Evolutionary conservation across 1,140 invertebrate species (phyloP), one percentile per base, ranked within the genome.

Genomic region (Aphaenogaster ashmeadi): DNA sequence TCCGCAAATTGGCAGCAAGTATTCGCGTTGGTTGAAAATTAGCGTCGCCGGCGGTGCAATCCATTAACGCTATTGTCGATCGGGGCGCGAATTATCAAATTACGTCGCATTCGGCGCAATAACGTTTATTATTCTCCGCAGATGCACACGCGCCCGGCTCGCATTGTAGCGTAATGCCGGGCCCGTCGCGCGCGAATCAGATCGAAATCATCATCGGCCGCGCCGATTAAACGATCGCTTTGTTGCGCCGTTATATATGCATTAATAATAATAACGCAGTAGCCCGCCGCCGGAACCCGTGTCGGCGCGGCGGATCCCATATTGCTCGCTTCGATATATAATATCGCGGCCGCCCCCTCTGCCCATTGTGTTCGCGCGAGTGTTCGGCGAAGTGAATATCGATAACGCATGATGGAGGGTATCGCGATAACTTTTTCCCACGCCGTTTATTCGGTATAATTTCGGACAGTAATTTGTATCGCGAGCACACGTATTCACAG

Each of bases 41-140:
- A 87, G 56, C 71, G 69, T 87, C 62, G 52, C 67, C 54, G 52
- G 27, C 50, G 27, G 64, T 79, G 69, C 74, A 90, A 90, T 85
- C 86, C 88, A 88, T 90, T 90, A 90, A 87, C 36, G 60, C 58
- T 85, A 90, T 90, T 90, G 80, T 89, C 81, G 85, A 89, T 66
- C 72, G 58, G 56, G 41, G 62, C 44, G 44, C 62, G 64, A 90
- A 89, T 90, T 90, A 90, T 90, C 86, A 90, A 90, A 90, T 90
- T 88, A 90, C 56, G 44, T 80, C 52, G 74, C 21, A 69, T 62
- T 85, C 74, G 86, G 21, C 60, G 79, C 69, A 80, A 85, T 90
- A 90, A 90, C 74, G 69, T 90, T 86, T 89, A 89, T 89, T 90
- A 83, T 86, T 87, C 84, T 69, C 83, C 44, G 36, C 72, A 62